Conservation (phyloP, 2,797 vertebrate genomes). For the Setipinna tenuifilis region DNA sequence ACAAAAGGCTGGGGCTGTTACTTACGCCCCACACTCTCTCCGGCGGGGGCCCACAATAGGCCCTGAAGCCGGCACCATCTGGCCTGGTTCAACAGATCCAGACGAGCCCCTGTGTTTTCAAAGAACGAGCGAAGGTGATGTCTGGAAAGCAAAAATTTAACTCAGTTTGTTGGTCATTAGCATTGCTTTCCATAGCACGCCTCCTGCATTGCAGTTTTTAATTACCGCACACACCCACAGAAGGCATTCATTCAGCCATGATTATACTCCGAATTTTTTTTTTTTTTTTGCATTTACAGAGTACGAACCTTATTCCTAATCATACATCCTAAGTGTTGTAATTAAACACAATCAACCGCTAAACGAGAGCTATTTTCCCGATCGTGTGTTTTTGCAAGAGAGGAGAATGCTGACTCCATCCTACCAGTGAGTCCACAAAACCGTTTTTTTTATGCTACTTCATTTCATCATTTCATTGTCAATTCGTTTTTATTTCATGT, state of each 20-base stretch:
- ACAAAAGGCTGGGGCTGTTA: background rate
- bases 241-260: background rate
- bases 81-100: background rate
- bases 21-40: background rate
- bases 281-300: background rate
- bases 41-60: background rate
- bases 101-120: background rate
- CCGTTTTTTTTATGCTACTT: background rate
- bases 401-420: background rate
- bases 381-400: background rate
- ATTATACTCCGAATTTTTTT: background rate
- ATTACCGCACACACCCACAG: background rate
- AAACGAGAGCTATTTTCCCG: background rate
- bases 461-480: too few species aligned
- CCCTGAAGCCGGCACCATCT: conserved; percentile 11
- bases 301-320: background rate
- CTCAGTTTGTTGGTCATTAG: background rate
- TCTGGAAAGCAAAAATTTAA: background rate
- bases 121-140: background rate
- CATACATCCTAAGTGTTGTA: background rate
- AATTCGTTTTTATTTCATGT: too few species aligned
- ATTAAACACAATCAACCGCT: background rate
- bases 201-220: background rate
- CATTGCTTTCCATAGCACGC: background rate
- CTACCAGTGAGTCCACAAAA: background rate